These are phyloP conservation scores for Gari tellinella DNA, from an alignment of 2,888 invertebrate genomes.

Conservation along the genomic window DNA sequence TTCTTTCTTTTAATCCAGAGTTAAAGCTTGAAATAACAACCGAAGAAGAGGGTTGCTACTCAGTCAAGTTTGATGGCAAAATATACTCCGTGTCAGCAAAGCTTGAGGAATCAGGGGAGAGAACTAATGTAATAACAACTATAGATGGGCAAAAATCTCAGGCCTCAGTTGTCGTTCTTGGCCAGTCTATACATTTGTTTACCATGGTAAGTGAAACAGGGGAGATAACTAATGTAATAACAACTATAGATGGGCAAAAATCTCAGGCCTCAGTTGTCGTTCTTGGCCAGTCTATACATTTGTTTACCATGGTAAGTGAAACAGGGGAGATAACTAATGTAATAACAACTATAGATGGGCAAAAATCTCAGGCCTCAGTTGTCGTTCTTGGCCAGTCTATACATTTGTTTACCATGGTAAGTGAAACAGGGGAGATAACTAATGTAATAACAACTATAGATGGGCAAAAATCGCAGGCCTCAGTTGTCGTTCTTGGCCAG, in stretches of 20 bases:
- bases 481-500: slow-evolving; percentile 87
- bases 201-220: slow-evolving; percentile 81
- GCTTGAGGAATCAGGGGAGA: slow-evolving; percentile 64
- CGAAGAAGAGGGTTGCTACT: slow-evolving; percentile 60
- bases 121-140: slow-evolving; percentile 73
- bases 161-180: slow-evolving; percentile 87
- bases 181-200: slow-evolving; percentile 88
- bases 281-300: slow-evolving; percentile 87
- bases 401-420: slow-evolving; percentile 87
- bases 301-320: slow-evolving; percentile 86
- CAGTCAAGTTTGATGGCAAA: slow-evolving; percentile 64
- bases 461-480: slow-evolving; percentile 86
- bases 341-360: slow-evolving; percentile 85
- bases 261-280: slow-evolving; percentile 87
- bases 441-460: slow-evolving; percentile 83
- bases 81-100: slow-evolving; percentile 68
- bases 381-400: slow-evolving; percentile 87
- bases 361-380: slow-evolving; percentile 86
- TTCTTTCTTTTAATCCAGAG: slow-evolving; percentile 68
- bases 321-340: slow-evolving; percentile 72
- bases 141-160: slow-evolving; percentile 86
- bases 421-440: slow-evolving; percentile 66
- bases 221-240: slow-evolving; percentile 73
- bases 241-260: slow-evolving; percentile 85
- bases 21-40: slow-evolving; percentile 68